Percentiles rank a stretch among this genome's conserved stretches.
These are phyloP conservation scores for Ormia ochracea DNA, from an alignment of 2,888 invertebrate species.

Conservation along the genomic window DNA sequence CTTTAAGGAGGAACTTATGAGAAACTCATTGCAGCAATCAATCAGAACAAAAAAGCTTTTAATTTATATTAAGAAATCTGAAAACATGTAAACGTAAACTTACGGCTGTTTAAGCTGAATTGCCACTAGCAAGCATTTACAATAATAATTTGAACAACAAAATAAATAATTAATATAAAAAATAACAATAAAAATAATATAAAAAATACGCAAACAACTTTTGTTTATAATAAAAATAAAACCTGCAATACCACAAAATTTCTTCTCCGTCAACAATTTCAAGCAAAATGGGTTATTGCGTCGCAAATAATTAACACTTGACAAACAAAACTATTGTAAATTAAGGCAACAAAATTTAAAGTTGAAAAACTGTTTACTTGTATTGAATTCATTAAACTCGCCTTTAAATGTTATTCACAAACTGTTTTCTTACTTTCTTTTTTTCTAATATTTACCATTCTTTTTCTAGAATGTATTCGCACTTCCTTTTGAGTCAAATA, in stretches of 20 bases:
- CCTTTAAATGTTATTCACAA: not conserved
- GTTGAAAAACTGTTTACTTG: conserved; percentile 29
- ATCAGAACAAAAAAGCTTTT: not conserved
- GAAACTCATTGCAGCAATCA: not conserved
- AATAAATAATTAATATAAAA: not conserved
- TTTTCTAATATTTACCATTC: not conserved
- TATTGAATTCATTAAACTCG: conserved; percentile 16
- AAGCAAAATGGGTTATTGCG: conserved; percentile 64
- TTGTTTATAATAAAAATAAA: not conserved
- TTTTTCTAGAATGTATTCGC: not conserved
- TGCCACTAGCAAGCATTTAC: not conserved
- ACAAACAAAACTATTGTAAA: conserved; percentile 2
- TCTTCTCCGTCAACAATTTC: not conserved
- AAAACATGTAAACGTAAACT: not conserved
- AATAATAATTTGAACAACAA: not conserved
- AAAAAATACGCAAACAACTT: not conserved
- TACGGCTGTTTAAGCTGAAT: not conserved
- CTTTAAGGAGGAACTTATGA: not conserved
- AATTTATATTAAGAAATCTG: not conserved
- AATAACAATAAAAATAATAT: not conserved
- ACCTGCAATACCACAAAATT: not conserved
- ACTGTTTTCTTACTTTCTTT: not conserved
- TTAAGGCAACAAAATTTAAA: not conserved
- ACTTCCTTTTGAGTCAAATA: not conserved
- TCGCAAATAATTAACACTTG: conserved; percentile 55